A percentile compares a stretch with the other conserved stretches of the same genome.
Evolutionary conservation across 2,113 vertebrate species (phyloP).

Genomic region (Fulmarus glacialis): DNA sequence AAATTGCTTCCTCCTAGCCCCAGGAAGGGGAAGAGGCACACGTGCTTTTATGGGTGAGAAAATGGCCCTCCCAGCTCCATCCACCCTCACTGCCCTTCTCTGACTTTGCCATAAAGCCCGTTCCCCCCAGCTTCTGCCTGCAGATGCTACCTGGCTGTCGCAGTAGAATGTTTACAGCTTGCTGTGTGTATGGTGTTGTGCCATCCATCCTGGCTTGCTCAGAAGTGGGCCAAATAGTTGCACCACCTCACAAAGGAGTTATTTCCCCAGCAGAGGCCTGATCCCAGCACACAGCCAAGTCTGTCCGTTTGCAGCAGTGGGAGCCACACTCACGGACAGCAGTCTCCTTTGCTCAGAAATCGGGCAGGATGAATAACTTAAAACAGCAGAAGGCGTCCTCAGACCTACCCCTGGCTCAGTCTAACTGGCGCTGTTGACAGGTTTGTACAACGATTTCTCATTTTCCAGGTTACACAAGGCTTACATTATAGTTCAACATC

Average conservation of each 20-base stretch:
- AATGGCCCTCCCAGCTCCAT: accelerated
- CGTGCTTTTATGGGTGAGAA: accelerated
- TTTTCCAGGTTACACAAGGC: not conserved
- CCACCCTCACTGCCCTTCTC: not conserved
- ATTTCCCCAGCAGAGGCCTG: not conserved
- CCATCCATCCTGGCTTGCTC: not conserved
- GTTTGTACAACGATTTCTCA: not conserved
- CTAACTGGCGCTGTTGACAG: too few relatives aligned
- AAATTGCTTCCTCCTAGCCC: not conserved
- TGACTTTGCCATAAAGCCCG: accelerated
- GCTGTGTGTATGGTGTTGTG: not conserved
- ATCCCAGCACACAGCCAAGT: not conserved
- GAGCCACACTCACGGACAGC: accelerated
- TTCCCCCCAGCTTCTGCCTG: not conserved
- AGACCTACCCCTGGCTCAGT: not conserved
- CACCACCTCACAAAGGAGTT: not conserved
- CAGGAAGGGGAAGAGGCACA: not conserved
- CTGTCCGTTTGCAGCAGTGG: accelerated
- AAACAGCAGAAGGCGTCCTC: not conserved
- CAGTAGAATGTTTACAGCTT: not conserved
- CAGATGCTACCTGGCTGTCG: not conserved
- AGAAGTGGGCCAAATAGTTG: not conserved
- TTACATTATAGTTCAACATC: accelerated
- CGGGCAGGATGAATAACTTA: not conserved
- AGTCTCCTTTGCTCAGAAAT: not conserved